A percentile compares a stretch with the other conserved stretches of the same genome.
These are phyloP conservation scores for Lytechinus pictus DNA, from an alignment of 35 echinoderm and acorn worm species.

Conservation along the genomic window DNA sequence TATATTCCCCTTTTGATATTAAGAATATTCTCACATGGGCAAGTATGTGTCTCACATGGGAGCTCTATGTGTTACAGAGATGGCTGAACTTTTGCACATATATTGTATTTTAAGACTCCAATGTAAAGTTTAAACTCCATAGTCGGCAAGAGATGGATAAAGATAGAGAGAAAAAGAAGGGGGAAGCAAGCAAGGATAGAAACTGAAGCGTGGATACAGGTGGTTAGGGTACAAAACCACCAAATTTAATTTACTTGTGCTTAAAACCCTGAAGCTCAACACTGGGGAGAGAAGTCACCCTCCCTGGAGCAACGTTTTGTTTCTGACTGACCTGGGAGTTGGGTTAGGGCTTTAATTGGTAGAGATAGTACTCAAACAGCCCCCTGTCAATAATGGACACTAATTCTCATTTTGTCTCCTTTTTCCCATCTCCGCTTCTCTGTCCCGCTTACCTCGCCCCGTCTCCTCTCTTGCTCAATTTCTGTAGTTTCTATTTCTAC, in stretches of 20 bases:
- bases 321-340: background rate
- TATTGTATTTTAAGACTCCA: too few species aligned
- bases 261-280: background rate
- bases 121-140: too few species aligned
- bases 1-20: background rate
- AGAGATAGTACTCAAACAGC: constrained; percentile 19
- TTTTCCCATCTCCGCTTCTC: too few species aligned
- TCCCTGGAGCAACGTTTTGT: background rate
- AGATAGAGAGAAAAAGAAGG: too few species aligned
- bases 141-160: too few species aligned
- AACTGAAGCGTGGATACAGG: background rate
- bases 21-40: background rate
- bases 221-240: background rate
- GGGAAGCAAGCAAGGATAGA: background rate
- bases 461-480: too few species aligned
- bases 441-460: too few species aligned
- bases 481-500: too few species aligned
- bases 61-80: background rate
- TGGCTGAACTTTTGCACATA: background rate
- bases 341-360: constrained; percentile 26
- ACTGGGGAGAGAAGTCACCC: background rate
- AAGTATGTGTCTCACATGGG: background rate
- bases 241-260: background rate
- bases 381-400: constrained; percentile 13
- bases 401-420: background rate